Evolutionary conservation across 2,113 vertebrate species (phyloP).

Genomic region (Nansenia antarctica): DNA sequence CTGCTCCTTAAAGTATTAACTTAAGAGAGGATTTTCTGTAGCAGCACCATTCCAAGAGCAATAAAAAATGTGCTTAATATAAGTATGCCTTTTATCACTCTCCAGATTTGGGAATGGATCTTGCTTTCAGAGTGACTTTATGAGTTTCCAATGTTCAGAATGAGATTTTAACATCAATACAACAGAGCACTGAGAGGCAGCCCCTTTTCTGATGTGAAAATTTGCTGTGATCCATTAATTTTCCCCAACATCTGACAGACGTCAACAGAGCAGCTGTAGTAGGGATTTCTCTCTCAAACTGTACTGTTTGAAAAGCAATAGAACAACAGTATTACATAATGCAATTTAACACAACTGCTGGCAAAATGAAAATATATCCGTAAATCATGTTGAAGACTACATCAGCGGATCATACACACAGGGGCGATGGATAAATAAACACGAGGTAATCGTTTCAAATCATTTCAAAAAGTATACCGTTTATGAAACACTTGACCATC

Average conservation of each 20-base stretch:
- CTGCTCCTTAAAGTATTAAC: background rate
- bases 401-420: background rate
- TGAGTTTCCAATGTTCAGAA: constrained; percentile 14
- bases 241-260: constrained; percentile 12
- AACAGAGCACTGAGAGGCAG: background rate
- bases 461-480: background rate
- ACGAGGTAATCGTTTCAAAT: background rate
- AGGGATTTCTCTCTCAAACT: background rate
- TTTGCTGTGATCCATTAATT: background rate
- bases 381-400: background rate
- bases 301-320: background rate
- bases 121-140: background rate
- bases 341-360: background rate
- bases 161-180: constrained; percentile 11
- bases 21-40: constrained; percentile 11
- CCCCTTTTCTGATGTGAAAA: background rate
- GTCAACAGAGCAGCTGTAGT: background rate
- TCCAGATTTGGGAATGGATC: constrained; percentile 16
- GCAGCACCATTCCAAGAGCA: constrained; percentile 16
- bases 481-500: background rate
- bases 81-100: constrained; percentile 33
- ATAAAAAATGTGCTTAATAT: constrained; percentile 37
- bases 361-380: background rate
- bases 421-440: background rate
- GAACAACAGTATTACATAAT: background rate